A percentile compares a stretch with the other conserved stretches of the same genome.
Conservation (phyloP, 2,888 invertebrate genomes). For the Rhagonycha lutea region DNA sequence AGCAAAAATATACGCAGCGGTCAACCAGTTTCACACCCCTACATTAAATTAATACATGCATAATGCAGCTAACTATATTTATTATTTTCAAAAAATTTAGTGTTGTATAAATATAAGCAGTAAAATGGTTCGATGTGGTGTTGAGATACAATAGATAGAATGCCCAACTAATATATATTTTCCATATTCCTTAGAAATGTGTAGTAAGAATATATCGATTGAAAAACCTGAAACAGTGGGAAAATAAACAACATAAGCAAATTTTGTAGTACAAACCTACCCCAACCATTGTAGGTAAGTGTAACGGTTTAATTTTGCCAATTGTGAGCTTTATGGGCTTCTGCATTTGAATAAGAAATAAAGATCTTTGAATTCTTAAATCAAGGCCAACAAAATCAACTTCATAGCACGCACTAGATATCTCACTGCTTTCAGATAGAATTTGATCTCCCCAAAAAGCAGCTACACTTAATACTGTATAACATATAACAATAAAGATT, state of each 20-base stretch:
- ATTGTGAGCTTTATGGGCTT: neutral
- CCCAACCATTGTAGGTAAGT: neutral
- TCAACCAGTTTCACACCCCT: no score
- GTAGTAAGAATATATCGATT: neutral
- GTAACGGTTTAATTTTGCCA: neutral
- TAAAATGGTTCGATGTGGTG: no score
- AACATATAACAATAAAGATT: neutral
- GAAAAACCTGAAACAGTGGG: neutral
- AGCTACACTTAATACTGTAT: neutral
- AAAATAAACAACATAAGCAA: no score
- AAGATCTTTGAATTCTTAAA: neutral
- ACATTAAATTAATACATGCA: no score
- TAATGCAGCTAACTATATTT: no score
- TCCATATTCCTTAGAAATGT: neutral
- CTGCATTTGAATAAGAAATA: neutral
- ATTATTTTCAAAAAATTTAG: no score
- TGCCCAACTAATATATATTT: neutral
- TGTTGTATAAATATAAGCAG: no score
- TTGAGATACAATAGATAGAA: no score
- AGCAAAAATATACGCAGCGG: no score
- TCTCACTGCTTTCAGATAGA: neutral
- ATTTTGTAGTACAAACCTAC: no score
- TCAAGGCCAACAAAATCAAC: neutral
- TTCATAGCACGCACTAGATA: neutral
- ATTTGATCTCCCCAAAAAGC: neutral